Evolutionary conservation across 2,888 invertebrate species (phyloP), one percentile per base, ranked within the genome.

Genomic region (Ochropacha duplaris): DNA sequence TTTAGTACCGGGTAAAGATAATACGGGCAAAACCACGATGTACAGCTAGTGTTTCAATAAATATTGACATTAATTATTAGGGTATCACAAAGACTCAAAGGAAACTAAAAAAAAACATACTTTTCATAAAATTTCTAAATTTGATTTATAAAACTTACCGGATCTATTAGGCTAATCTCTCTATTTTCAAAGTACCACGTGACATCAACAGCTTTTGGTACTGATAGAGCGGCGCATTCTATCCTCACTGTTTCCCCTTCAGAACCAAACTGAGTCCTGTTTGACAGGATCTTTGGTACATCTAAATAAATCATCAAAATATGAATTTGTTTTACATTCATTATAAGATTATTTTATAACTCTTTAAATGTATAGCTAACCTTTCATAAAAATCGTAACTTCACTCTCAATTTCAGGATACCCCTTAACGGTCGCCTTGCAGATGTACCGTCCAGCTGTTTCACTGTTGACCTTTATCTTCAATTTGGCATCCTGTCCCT

Each of bases 151-250:
- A 12, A 16, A 78, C 86, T 87, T 71, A 93, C 93, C 66, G 94
- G 94, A 75, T 96, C 94, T 56, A 95, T 94, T 1, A 86, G 86
- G 83, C 96, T 96, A 71, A 98, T 96, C 84, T 96, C 95, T 63
- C 95, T 94, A 36, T 97, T 97, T 76, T 96, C 96, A 78, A 96
- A 97, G 64, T 95, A 96, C 99, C 99, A 99, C 28, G 95, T 90
- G 55, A 98, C 96, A 57, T 96, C 94, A 69, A 96, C 96, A 9
- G 98, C 98, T 74, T 96, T 96, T 1, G 99, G 99, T 58, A 99
- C 96, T 9, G 98, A 97, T 63, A 96, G 94, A 9, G 97, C 96
- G 39, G 96, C 94, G 81, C 99, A 99, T 86, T 98, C 98, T 54
- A 99, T 94, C 71, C 96, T 94, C 0, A 95, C 96, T 36, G 94